Evolutionary conservation across 2,888 invertebrate species (phyloP), one percentile per base, ranked within the genome.

Genomic region (Sycophila texana): DNA sequence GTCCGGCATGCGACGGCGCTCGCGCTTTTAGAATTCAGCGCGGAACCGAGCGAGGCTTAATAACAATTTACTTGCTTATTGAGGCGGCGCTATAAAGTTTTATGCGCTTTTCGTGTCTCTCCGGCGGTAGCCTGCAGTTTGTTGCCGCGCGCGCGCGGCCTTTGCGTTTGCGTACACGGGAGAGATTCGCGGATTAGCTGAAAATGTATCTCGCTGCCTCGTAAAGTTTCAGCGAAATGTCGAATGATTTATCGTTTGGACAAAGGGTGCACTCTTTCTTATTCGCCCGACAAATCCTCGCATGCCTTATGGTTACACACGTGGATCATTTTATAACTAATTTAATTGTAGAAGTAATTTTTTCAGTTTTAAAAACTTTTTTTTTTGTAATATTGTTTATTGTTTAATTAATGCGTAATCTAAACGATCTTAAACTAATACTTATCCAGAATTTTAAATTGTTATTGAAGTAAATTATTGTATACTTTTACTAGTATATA

Each of bases 1-100:
- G 30, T 13, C 18, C 61, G 51, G 20, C 20, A 22, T n/a, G 1
- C 55, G 53, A 51, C 30, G 61, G 47, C 13, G 63, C 65, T 13
- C 60, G 30, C 67, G 26, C n/a, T 63, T 26, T 22, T 39, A 39
- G 63, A 39, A 47, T 39, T 63, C 18, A 13, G 12, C n/a, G 26
- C 60, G 57, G n/a, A 13, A 10, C 1, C 14, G 26, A 67, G 51
- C 70, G 53, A 14, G 51, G 53, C 60, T 79, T 74, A 75, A 79
- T 20, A 74, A 79, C 74, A 51, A 75, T 79, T 79, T 75, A 57
- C 47, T 66, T 70, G 55, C 74, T 71, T 58, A 68, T 55, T 18
- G 63, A 65, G 74, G 26, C 51, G 10, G 49, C 70, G 51, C 74
- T 57, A 61, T 74, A 60, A 61, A 66, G 68, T 78, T 78, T 78